Base-by-base conservation (phyloP, 2,113 vertebrate species). In the Perccottus glenii region DNA sequence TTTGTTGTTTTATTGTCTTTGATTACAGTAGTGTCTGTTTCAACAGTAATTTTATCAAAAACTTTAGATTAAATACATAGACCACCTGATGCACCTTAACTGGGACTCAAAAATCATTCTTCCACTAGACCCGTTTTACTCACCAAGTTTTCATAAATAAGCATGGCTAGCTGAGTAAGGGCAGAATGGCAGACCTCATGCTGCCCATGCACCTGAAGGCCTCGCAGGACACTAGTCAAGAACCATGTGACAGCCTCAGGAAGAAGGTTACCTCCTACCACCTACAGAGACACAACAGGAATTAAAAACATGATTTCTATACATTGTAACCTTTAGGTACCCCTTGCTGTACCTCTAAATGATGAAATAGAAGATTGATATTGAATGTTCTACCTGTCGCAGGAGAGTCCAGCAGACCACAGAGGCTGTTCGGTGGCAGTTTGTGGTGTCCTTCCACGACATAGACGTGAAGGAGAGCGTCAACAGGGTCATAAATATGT, bases 361-460 rank as follows among this genome's bases (percentile, higher is more conserved):
- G n/a, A n/a, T n/a, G n/a, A n/a, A n/a, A n/a, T 4, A 2, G n/a
- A 14, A 16, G 38, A n/a, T n/a, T n/a, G n/a, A n/a, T n/a, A n/a
- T n/a, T n/a, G n/a, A n/a, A n/a, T 6, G 10, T 45, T 9, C 6
- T 73, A 90, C 97, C 94, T 97, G 96, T 80, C 94, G 95, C 60
- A 99, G 94, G 16, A 99, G 90, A 0, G 94, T 94, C 98, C 98
- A 99, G 91, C 97, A 99, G 72, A 99, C 92, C 74, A 96, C 90
- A 1, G 94, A 93, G 57, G 96, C 95, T 0, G 94, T 95, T 78
- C 95, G 94, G 78, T 98, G 95, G 86, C 96, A 99, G 73, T 95
- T 96, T 0, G 92, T 87, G 11, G 96, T 95, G 81, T 99, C 98
- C 67, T 95, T 97, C 98, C 98, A 99, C 19, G 94, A 94, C 33